These are phyloP conservation scores for Lycophotia porphyrea DNA, from an alignment of 2,888 invertebrate species.

Conservation along the genomic window DNA sequence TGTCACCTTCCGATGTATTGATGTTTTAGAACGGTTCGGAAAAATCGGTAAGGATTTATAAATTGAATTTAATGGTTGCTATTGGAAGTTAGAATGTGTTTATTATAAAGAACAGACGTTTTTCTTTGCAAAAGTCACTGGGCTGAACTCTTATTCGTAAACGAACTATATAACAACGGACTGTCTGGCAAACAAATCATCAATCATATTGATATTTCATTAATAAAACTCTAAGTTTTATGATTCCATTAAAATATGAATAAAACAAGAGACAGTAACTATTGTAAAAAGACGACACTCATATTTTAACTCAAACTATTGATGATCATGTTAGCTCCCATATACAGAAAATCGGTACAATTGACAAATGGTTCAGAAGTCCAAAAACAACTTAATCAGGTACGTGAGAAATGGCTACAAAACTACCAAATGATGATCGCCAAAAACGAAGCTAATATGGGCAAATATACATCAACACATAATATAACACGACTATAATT, in stretches of 20 bases:
- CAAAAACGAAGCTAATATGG: constrained; percentile 68
- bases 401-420: constrained; percentile 75
- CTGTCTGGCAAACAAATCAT: not conserved
- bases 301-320: constrained; percentile 54
- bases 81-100: not conserved
- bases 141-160: not conserved
- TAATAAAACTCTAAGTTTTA: not conserved
- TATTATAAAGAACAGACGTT: no score
- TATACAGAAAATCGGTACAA: constrained; percentile 48
- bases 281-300: constrained; percentile 39
- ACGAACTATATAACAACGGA: not conserved
- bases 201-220: not conserved
- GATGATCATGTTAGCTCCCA: constrained; percentile 49
- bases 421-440: constrained; percentile 73
- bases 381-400: constrained; percentile 72
- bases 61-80: not conserved
- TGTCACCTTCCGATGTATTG: constrained; percentile 73
- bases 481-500: constrained; percentile 48
- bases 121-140: not conserved
- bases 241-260: not conserved
- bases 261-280: constrained; percentile 11
- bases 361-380: constrained; percentile 76
- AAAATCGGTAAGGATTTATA: not conserved
- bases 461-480: constrained; percentile 55
- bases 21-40: constrained; percentile 25